Base-by-base conservation (phyloP, 2,888 invertebrate genomes). In the Seira sanloemensis region DNA sequence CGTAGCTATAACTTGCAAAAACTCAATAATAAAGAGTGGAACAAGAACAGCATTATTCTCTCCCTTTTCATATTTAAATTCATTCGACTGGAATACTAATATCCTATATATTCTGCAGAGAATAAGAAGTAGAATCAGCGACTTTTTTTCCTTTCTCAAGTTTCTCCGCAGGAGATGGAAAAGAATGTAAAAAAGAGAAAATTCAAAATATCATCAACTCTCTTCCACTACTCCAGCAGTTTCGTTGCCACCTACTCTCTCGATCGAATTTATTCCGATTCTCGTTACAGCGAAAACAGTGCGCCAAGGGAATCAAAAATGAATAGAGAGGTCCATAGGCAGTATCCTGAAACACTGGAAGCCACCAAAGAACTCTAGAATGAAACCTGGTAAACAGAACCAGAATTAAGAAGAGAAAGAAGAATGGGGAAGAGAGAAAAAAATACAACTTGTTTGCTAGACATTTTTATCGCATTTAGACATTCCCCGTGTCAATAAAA, bases 401-500 rank as follows among this genome's bases (percentile, higher is more conserved):
- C n/a, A 50, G 16, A 50, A 18, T 16, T 50, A 18, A 50, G 16
- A 12, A 50, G 50, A 2, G 50, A 50, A 50, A n/a, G 12, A 18
- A 50, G 16, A 12, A 50, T 12, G 1, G 50, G n/a, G n/a, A n/a
- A 50, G 50, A 16, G 2, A 50, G 50, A 50, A 21, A 65, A 69
- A 71, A 62, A 78, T 50, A 73, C 74, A 68, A 74, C 74, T 80
- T 80, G 80, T 76, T 81, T 76, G 69, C 75, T 62, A 68, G 71
- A 66, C 81, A 75, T 65, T 81, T 79, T 80, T 75, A 75, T 75
- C 62, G 66, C 71, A 76, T 76, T 76, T 16, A 71, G 71, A 71
- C 76, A 81, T 81, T 75, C 76, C 69, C 58, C 27, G 24, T 74
- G 80, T 69, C 74, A 80, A 80, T 80, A 80, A 81, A 75, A 76